phyloP scores from a whole-genome alignment of 2,113 vertebrate genomes.

The Chelonoidis abingdonii region DNA sequence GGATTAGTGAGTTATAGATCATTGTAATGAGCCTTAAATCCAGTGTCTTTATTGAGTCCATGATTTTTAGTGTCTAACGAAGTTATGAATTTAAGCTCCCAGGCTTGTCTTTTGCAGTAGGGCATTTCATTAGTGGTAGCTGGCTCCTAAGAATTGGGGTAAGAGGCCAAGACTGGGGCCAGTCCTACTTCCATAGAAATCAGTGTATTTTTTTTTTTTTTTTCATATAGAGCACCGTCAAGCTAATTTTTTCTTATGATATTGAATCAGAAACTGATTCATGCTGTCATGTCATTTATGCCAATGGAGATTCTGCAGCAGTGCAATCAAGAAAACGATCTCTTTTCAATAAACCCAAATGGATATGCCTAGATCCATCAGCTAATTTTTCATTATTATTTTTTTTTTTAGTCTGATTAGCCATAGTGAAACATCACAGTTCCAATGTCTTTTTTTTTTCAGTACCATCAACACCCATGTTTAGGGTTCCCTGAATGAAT shows the following conservation, averaged over 20 bases:
- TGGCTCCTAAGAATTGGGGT: slow-evolving; percentile 38
- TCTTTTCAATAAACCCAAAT: background rate
- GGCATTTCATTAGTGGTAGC: slow-evolving; percentile 17
- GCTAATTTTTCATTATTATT: background rate
- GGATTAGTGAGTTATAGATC: background rate
- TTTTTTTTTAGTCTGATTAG: background rate
- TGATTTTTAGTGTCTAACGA: background rate
- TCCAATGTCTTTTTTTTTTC: slow-evolving; percentile 1
- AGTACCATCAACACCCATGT: background rate
- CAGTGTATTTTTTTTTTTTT: background rate
- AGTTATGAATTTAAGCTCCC: background rate
- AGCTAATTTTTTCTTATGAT: background rate
- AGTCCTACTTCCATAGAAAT: background rate
- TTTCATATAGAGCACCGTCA: slow-evolving; percentile 19
- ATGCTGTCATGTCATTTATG: slow-evolving; percentile 10
- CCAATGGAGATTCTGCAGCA: background rate
- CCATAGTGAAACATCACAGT: background rate
- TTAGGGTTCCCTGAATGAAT: background rate
- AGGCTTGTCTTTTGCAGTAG: background rate
- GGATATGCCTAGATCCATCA: background rate
- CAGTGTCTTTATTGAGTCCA: background rate
- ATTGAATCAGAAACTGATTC: background rate
- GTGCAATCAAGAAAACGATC: slow-evolving; percentile 17
- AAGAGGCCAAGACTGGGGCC: background rate
- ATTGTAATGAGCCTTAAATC: background rate